Evolutionary conservation across 2,113 vertebrate species (phyloP).

Genomic region (Dicerorhinus sumatrensis): DNA sequence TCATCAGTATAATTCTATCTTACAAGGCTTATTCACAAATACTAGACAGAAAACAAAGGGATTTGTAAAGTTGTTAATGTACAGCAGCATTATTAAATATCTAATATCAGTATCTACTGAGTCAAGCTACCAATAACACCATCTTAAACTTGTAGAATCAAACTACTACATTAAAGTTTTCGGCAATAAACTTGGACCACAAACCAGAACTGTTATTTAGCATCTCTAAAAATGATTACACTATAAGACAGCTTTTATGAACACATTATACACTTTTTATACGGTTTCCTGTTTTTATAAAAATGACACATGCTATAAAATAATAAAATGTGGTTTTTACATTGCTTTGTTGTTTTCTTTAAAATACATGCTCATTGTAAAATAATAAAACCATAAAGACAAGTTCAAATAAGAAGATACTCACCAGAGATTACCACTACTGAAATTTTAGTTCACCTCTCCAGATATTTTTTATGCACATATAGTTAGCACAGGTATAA

Average conservation of each 20-base stretch:
- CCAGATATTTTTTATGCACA: not conserved
- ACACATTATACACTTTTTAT: not conserved
- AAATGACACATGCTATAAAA: not conserved
- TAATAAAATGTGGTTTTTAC: not conserved
- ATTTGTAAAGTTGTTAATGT: not conserved
- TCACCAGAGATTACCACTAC: not conserved
- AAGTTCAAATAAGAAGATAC: slow-evolving; percentile 27
- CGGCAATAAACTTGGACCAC: not conserved
- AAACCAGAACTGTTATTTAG: not conserved
- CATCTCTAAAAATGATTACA: not conserved
- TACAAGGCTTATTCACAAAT: not conserved
- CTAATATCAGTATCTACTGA: not conserved
- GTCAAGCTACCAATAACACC: not conserved
- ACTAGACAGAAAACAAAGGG: slow-evolving; percentile 23
- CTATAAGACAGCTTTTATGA: not conserved
- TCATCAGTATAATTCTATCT: not conserved
- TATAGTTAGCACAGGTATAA: not conserved
- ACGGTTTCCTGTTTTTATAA: not conserved
- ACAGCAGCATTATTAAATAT: not conserved
- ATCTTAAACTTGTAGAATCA: not conserved
- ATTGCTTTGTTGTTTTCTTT: not conserved
- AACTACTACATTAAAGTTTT: not conserved
- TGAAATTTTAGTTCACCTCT: not conserved
- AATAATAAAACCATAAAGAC: slow-evolving; percentile 22
- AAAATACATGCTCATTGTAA: not conserved